phyloP scores from a whole-genome alignment of 2,888 invertebrate species.

The Lamproptera curius region DNA sequence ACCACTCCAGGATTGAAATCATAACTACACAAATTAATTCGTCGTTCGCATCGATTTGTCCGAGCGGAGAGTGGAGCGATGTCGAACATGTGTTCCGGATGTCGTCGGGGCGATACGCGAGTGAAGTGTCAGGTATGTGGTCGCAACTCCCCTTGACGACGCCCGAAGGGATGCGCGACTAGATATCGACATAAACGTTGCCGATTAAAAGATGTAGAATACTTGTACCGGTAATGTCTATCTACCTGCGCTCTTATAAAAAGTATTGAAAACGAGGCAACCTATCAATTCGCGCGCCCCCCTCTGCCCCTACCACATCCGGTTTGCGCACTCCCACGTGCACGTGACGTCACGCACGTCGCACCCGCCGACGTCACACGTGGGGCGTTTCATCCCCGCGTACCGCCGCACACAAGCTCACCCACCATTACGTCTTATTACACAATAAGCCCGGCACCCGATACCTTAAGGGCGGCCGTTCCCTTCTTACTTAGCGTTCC shows the following conservation, averaged over 20 bases:
- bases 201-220: too few species aligned
- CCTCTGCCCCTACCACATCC: slow-evolving; percentile 44
- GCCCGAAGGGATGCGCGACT: too few species aligned
- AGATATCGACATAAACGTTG: too few species aligned
- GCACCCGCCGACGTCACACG: slow-evolving; percentile 57
- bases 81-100: neutral
- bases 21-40: too few species aligned
- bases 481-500: neutral
- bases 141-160: slow-evolving; percentile 50
- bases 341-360: slow-evolving; percentile 61
- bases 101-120: slow-evolving; percentile 2
- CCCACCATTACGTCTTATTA: slow-evolving; percentile 16
- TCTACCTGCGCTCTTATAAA: too few species aligned
- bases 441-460: slow-evolving; percentile 5
- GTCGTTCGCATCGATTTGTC: neutral
- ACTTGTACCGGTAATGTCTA: too few species aligned
- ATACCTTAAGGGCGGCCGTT: slow-evolving; percentile 1
- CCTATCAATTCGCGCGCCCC: slow-evolving; percentile 66
- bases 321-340: slow-evolving; percentile 65
- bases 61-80: too few species aligned
- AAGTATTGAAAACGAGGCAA: slow-evolving; percentile 69
- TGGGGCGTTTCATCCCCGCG: slow-evolving; percentile 33
- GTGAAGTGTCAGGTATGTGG: slow-evolving; percentile 13
- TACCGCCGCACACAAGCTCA: slow-evolving; percentile 2
- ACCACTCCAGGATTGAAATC: too few species aligned